Conservation (phyloP, 2,797 vertebrate species). For the Triplophysa yarkandensis region DNA sequence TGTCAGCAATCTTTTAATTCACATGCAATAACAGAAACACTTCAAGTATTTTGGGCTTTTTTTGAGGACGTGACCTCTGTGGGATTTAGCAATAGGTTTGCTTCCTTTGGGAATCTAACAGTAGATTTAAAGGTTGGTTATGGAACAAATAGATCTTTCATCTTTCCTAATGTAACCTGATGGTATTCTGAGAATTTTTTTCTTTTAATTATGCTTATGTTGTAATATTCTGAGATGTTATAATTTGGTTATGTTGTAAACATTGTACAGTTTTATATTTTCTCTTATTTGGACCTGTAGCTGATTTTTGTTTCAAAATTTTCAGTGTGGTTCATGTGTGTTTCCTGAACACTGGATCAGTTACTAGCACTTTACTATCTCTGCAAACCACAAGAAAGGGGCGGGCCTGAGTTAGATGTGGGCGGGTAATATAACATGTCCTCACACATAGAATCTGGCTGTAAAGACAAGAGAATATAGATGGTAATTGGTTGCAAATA, state of each 20-base stretch:
- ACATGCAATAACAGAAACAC: slow-evolving; percentile 37
- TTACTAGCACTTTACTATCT: slow-evolving; percentile 42
- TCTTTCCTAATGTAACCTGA: not conserved
- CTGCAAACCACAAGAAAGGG: slow-evolving; percentile 27
- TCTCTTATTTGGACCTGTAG: slow-evolving; percentile 58
- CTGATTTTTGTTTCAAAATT: slow-evolving; percentile 47
- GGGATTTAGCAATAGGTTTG: slow-evolving; percentile 35
- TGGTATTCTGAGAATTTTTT: slow-evolving; percentile 30
- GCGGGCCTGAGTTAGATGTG: not conserved
- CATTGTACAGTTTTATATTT: slow-evolving; percentile 46
- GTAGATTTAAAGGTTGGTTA: slow-evolving; percentile 6
- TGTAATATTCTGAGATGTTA: slow-evolving; percentile 43
- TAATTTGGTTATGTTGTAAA: slow-evolving; percentile 51
- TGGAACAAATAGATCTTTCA: slow-evolving; percentile 2
- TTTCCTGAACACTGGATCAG: slow-evolving; percentile 41
- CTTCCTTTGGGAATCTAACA: slow-evolving; percentile 29
- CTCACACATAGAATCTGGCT: slow-evolving; percentile 2
- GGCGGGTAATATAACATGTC: not conserved
- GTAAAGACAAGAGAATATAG: not conserved
- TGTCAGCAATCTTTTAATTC: slow-evolving; percentile 10
- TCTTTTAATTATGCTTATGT: slow-evolving; percentile 14
- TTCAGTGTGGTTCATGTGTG: slow-evolving; percentile 37
- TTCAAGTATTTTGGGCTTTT: not conserved
- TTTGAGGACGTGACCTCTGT: slow-evolving; percentile 4
- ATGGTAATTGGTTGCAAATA: not conserved